Percentiles rank a stretch among this genome's conserved stretches.
Evolutionary conservation across 2,888 invertebrate genomes (phyloP).

Genomic region (Tupiocoris notatus): DNA sequence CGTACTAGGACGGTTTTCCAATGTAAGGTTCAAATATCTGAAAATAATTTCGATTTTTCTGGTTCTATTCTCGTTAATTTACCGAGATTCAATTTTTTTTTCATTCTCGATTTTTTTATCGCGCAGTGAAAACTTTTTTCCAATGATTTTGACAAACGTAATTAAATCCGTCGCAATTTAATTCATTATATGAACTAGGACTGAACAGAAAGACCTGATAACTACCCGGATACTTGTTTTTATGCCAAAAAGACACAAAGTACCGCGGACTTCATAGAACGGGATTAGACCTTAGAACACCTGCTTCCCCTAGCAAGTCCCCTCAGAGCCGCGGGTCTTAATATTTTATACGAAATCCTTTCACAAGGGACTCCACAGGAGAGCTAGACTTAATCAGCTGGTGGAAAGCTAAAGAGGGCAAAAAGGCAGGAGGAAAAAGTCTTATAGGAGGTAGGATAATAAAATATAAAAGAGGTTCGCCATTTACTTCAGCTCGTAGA

Average conservation of each 20-base stretch:
- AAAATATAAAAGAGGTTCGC: neutral
- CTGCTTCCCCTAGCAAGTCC: neutral
- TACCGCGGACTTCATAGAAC: neutral
- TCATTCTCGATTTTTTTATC: too few relatives aligned
- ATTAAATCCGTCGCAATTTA: too few relatives aligned
- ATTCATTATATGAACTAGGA: too few relatives aligned
- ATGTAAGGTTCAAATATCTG: too few relatives aligned
- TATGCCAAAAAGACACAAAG: neutral
- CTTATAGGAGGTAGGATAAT: neutral
- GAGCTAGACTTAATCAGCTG: neutral
- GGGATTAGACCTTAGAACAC: neutral
- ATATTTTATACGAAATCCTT: neutral
- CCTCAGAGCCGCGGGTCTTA: neutral
- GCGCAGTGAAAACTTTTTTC: too few relatives aligned
- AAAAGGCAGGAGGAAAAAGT: neutral
- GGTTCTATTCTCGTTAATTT: too few relatives aligned
- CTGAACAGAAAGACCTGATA: neutral
- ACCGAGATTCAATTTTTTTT: too few relatives aligned
- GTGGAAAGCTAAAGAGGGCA: neutral
- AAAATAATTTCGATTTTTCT: too few relatives aligned
- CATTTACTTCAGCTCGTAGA: neutral
- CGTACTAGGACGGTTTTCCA: too few relatives aligned
- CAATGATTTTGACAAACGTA: too few relatives aligned
- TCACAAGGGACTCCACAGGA: neutral
- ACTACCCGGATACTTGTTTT: neutral